A percentile compares a stretch with the other conserved stretches of the same genome.
Evolutionary conservation across 2,888 invertebrate species (phyloP).

Genomic region (Ashinkailepas kermadecensis): DNA sequence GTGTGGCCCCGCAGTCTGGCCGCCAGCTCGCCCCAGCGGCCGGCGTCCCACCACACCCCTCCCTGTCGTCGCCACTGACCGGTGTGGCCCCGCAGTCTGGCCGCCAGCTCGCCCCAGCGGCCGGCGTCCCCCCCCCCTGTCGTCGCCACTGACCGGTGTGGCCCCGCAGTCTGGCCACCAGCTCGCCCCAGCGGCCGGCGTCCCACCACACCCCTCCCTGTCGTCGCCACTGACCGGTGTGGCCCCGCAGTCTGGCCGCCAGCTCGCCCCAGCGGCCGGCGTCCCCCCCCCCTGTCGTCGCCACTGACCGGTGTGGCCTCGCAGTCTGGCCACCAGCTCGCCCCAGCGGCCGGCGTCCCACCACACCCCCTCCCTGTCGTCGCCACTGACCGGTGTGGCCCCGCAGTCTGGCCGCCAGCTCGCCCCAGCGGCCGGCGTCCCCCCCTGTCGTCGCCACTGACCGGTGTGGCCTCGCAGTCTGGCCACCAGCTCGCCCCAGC

Average conservation of each 20-base stretch:
- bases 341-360: conserved; percentile 74
- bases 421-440: conserved; percentile 66
- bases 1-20: conserved; percentile 75
- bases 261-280: conserved; percentile 62
- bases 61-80: conserved; percentile 26
- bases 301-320: conserved; percentile 57
- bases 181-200: conserved; percentile 62
- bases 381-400: conserved; percentile 55
- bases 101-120: conserved; percentile 59
- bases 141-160: conserved; percentile 48
- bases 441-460: background rate
- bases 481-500: conserved; percentile 58
- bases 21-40: conserved; percentile 59
- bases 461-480: conserved; percentile 70
- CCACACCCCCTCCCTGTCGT: too few relatives aligned
- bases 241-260: conserved; percentile 75
- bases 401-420: conserved; percentile 62
- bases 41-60: conserved; percentile 60
- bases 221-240: conserved; percentile 42
- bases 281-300: conserved; percentile 41
- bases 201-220: conserved; percentile 45
- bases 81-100: conserved; percentile 73
- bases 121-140: conserved; percentile 53
- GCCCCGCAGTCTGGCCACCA: conserved; percentile 70
- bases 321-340: conserved; percentile 60